Evolutionary conservation across 2,113 vertebrate species (phyloP).

Genomic region (Indicator maculatus): DNA sequence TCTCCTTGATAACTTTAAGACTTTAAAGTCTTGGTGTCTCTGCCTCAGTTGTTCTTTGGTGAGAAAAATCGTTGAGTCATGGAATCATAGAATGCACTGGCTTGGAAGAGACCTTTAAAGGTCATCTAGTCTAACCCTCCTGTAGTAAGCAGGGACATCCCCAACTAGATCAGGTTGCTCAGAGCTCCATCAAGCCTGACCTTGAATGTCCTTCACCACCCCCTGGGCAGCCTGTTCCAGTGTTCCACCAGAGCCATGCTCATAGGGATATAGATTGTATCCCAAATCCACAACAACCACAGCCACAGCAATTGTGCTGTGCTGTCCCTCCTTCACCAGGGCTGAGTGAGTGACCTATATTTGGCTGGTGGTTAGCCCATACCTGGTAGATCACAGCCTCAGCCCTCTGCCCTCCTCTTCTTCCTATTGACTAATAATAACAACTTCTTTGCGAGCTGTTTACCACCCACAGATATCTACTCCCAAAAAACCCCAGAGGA

Average conservation of each 20-base stretch:
- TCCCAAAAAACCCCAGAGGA: slow-evolving; percentile 60
- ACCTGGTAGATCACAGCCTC: not conserved
- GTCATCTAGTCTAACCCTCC: too few species aligned
- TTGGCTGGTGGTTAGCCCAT: not conserved
- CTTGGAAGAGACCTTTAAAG: too few species aligned
- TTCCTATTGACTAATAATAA: slow-evolving; percentile 35
- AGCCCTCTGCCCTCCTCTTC: not conserved
- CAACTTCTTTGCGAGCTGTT: not conserved
- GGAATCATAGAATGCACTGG: too few species aligned
- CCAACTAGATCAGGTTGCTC: too few species aligned
- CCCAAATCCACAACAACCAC: not conserved
- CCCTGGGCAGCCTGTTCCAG: too few species aligned
- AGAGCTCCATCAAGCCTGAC: too few species aligned
- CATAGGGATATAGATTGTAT: not conserved
- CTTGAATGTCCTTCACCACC: too few species aligned
- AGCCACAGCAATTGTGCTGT: not conserved
- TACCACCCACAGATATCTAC: not conserved
- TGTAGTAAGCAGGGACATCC: too few species aligned
- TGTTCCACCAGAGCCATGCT: not conserved
- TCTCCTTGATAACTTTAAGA: not conserved
- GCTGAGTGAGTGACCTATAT: not conserved
- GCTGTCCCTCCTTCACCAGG: not conserved
- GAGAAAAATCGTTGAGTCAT: not conserved
- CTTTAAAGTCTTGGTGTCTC: not conserved
- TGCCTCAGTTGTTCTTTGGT: not conserved